Conservation (phyloP, 2,113 vertebrate genomes). For the Perca flavescens region DNA sequence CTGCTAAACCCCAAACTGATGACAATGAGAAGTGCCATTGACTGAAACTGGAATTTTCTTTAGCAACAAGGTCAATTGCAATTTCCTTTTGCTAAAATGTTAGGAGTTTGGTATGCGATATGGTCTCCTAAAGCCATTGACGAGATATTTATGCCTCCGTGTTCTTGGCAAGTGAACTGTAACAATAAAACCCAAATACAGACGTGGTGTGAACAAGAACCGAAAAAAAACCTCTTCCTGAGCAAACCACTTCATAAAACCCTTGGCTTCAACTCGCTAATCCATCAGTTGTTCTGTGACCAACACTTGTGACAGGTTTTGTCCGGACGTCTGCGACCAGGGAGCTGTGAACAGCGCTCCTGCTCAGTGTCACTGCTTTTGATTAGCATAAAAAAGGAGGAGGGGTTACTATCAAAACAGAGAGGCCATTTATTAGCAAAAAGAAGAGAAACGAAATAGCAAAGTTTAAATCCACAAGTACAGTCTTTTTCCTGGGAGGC, state of each 20-base stretch:
- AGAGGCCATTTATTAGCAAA: constrained; percentile 78
- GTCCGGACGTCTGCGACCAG: constrained; percentile 69
- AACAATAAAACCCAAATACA: constrained; percentile 52
- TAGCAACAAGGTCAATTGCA: constrained; percentile 67
- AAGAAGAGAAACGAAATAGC: constrained; percentile 61
- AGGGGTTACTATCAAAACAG: constrained; percentile 75
- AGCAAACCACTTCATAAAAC: constrained; percentile 64
- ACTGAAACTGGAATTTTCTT: constrained; percentile 62
- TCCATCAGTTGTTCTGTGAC: constrained; percentile 82
- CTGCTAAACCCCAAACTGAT: constrained; percentile 75
- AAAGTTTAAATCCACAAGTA: constrained; percentile 62
- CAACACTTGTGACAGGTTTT: constrained; percentile 82
- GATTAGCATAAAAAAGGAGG: constrained; percentile 82
- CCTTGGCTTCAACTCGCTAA: constrained; percentile 71
- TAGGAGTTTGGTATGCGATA: constrained; percentile 25
- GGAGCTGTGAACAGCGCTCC: constrained; percentile 71
- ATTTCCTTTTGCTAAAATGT: constrained; percentile 45
- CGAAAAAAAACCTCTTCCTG: constrained; percentile 30
- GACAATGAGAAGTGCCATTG: constrained; percentile 77
- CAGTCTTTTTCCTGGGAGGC: constrained; percentile 71
- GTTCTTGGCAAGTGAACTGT: constrained; percentile 52
- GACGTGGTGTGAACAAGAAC: constrained; percentile 58
- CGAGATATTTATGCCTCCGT: constrained; percentile 50
- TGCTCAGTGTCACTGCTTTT: constrained; percentile 77
- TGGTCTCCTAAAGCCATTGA: constrained; percentile 31